Evolutionary conservation across 2,113 vertebrate species (phyloP).

Genomic region (Morone chrysops): DNA sequence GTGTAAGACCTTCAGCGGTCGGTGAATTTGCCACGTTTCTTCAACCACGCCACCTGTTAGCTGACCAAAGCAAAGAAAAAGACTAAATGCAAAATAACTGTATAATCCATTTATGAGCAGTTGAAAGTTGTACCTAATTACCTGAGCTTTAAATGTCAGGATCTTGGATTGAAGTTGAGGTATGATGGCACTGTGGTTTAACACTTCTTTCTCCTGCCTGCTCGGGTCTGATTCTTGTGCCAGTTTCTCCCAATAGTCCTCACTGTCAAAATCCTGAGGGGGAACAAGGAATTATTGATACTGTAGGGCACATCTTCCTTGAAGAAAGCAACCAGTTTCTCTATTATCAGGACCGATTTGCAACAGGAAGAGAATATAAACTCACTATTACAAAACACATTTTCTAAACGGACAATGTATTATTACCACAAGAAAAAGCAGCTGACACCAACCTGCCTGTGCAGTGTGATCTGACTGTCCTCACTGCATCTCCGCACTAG

Average conservation of each 20-base stretch:
- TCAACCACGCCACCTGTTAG: slow-evolving; percentile 82
- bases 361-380: neutral
- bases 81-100: neutral
- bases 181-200: slow-evolving; percentile 79
- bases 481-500: slow-evolving; percentile 40
- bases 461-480: neutral
- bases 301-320: neutral
- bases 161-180: slow-evolving; percentile 82
- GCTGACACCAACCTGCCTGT: slow-evolving; percentile 15
- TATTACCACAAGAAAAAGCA: neutral
- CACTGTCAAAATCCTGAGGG: slow-evolving; percentile 85
- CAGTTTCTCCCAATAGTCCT: slow-evolving; percentile 88
- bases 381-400: neutral
- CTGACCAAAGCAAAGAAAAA: slow-evolving; percentile 72
- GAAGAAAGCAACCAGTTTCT: neutral
- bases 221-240: slow-evolving; percentile 77
- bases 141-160: slow-evolving; percentile 84
- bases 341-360: neutral
- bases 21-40: slow-evolving; percentile 82
- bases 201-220: slow-evolving; percentile 68
- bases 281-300: neutral
- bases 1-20: slow-evolving; percentile 82
- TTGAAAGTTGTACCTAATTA: slow-evolving; percentile 59
- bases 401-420: neutral
- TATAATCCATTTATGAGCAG: accelerated